Percentiles rank a stretch among this genome's conserved stretches.
These are phyloP conservation scores for Drosophila pectinifera DNA, from an alignment of 1,140 invertebrate species.

Conservation along the genomic window DNA sequence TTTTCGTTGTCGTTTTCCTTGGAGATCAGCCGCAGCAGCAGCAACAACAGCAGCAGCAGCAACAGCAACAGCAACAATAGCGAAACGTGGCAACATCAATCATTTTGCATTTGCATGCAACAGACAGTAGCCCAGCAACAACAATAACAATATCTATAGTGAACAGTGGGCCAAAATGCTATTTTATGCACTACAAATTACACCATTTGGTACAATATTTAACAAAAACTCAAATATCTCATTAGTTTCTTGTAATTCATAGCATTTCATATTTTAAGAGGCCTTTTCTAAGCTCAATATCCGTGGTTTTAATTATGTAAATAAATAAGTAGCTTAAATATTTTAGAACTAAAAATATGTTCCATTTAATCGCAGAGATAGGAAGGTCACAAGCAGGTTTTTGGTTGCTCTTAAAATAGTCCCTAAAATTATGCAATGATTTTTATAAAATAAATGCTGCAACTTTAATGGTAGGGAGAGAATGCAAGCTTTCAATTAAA, in stretches of 20 bases:
- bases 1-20: slow-evolving; percentile 54
- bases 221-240: too few relatives aligned
- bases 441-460: neutral
- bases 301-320: too few relatives aligned
- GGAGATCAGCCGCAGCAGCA: slow-evolving; percentile 15
- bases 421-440: neutral
- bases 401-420: neutral
- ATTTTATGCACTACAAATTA: too few relatives aligned
- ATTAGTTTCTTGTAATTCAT: too few relatives aligned
- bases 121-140: slow-evolving; percentile 57
- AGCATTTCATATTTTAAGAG: too few relatives aligned
- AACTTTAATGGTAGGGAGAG: neutral
- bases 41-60: slow-evolving; percentile 31
- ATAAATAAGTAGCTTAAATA: too few relatives aligned
- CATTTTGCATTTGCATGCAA: slow-evolving; percentile 74
- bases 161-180: neutral
- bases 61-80: slow-evolving; percentile 36
- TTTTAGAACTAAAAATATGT: too few relatives aligned
- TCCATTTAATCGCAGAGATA: too few relatives aligned
- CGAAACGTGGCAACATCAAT: slow-evolving; percentile 73
- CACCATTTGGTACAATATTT: too few relatives aligned
- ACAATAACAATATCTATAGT: slow-evolving; percentile 7
- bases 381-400: too few relatives aligned
- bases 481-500: neutral
- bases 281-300: too few relatives aligned